Evolutionary conservation across 2,113 vertebrate genomes (phyloP).

Genomic region (Chionomys nivalis): DNA sequence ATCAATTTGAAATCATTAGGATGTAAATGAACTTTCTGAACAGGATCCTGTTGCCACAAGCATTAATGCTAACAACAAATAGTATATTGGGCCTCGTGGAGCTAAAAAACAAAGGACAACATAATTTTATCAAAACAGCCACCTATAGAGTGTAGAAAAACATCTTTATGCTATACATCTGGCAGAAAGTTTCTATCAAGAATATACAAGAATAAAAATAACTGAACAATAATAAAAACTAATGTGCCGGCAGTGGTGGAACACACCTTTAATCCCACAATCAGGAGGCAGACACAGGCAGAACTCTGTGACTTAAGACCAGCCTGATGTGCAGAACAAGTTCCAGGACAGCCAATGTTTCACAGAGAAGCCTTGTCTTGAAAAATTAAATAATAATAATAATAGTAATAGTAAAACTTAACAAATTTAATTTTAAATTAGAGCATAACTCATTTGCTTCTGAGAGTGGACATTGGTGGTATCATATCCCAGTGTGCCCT

Average conservation of each 20-base stretch:
- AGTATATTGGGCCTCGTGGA: not conserved
- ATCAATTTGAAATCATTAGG: not conserved
- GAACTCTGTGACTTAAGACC: too few relatives aligned
- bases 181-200: not conserved
- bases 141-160: not conserved
- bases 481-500: not conserved
- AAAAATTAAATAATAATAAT: not conserved
- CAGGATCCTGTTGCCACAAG: not conserved
- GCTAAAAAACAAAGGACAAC: not conserved
- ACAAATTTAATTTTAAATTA: not conserved
- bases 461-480: not conserved
- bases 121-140: not conserved
- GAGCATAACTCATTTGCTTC: not conserved
- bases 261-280: too few relatives aligned
- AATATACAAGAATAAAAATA: too few relatives aligned
- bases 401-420: too few relatives aligned
- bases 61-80: not conserved
- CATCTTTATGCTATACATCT: not conserved
- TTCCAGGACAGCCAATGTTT: too few relatives aligned
- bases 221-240: too few relatives aligned
- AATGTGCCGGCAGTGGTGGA: too few relatives aligned
- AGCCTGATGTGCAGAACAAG: too few relatives aligned
- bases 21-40: not conserved
- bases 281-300: too few relatives aligned
- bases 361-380: not conserved